phyloP scores from a whole-genome alignment of 2,113 vertebrate genomes.

The Sinocyclocheilus grahami region DNA sequence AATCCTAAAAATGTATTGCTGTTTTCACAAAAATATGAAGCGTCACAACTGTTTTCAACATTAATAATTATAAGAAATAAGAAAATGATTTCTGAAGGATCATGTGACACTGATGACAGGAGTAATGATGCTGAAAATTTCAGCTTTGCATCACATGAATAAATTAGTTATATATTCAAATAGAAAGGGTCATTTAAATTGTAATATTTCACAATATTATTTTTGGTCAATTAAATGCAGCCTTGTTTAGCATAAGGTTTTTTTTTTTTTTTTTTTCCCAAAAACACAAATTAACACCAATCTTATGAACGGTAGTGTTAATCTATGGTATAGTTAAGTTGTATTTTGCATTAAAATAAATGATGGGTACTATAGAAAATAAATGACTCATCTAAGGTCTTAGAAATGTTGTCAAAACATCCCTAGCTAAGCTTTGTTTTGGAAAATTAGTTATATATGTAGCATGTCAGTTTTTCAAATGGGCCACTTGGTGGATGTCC shows the following conservation, averaged over 20 bases:
- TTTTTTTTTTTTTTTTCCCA: background rate
- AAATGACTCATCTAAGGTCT: background rate
- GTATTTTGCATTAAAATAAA: background rate
- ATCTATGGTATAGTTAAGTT: background rate
- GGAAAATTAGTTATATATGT: background rate
- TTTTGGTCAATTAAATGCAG: background rate
- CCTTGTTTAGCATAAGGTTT: background rate
- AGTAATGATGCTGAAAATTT: background rate
- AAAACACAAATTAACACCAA: background rate
- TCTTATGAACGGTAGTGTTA: background rate
- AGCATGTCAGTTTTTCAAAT: conserved; percentile 5
- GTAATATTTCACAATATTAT: background rate
- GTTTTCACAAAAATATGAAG: no score
- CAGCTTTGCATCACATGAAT: background rate
- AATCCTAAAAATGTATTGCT: background rate
- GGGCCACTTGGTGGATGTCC: conserved; percentile 54
- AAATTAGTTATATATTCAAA: background rate
- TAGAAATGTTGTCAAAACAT: background rate
- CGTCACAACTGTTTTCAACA: background rate
- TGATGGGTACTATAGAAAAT: background rate
- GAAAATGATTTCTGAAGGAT: background rate
- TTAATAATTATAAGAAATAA: background rate
- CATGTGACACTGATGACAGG: background rate
- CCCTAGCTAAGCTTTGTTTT: background rate
- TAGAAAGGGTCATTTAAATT: background rate